phyloP scores from a whole-genome alignment of 92 coral and sea anemone genomes.

The Muricea muricata region DNA sequence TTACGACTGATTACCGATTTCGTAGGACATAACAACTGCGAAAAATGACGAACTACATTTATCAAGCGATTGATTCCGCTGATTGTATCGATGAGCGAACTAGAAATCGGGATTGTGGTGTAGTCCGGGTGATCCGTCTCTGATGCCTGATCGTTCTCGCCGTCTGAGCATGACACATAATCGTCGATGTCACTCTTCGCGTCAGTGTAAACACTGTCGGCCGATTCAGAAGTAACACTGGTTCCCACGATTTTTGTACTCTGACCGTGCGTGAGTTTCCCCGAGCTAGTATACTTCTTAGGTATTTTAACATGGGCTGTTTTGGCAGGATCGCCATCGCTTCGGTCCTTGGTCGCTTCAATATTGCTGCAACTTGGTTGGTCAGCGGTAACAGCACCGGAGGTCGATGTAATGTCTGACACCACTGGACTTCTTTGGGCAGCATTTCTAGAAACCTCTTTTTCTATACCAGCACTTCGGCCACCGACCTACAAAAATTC shows the following conservation, averaged over 20 bases:
- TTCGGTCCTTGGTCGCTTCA: neutral
- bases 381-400: neutral
- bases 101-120: constrained; percentile 69
- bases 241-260: neutral
- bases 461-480: neutral
- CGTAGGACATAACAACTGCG: constrained; percentile 76
- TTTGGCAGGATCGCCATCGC: neutral
- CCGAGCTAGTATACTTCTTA: neutral
- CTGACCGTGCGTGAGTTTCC: neutral
- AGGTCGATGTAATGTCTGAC: neutral
- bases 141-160: constrained; percentile 17
- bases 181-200: constrained; percentile 27
- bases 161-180: constrained; percentile 46
- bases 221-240: neutral
- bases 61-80: constrained; percentile 83
- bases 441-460: neutral
- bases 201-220: constrained; percentile 17
- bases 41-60: constrained; percentile 82
- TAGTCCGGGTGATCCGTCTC: constrained; percentile 10
- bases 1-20: constrained; percentile 24
- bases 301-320: neutral
- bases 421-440: neutral
- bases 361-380: neutral
- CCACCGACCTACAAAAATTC: neutral
- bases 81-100: constrained; percentile 85